Evolutionary conservation across 2,113 vertebrate species (phyloP), one percentile per base, ranked within the genome.

Genomic region (Scolopax mira): DNA sequence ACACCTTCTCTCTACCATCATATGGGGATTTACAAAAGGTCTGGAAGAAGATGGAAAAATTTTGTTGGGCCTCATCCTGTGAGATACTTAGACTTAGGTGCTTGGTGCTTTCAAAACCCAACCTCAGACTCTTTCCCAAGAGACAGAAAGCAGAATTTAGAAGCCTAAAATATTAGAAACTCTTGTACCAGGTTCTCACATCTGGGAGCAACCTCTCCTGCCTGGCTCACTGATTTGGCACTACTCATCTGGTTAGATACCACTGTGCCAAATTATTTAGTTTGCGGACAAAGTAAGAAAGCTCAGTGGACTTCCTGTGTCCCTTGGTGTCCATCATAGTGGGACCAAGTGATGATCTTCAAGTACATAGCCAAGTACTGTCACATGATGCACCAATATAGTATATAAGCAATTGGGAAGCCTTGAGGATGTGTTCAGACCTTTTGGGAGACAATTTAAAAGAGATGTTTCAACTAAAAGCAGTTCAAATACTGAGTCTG

Each of bases 361-460:
- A 65, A 57, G 55, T 1, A 80, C 39, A 57, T 49, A 42, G 75
- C 37, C 58, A 52, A 19, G 61, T 51, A 21, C 39, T 24, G 44
- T 28, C 31, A 73, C 0, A 0, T 46, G 46, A 42, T 19, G 8
- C 13, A 15, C 35, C 18, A 75, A 24, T 39, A 75, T 3, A n/a
- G 6, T 33, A 48, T 17, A 62, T 31, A 46, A 89, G 51, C 55
- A 79, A 70, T 28, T 22, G 8, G 4, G 31, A 87, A 62, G 12
- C 21, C 46, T 48, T 57, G 39, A 77, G 33, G n/a, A 88, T 55
- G 35, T 3, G 3, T 48, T 69, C 62, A 58, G 12, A 81, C 18
- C 13, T 58, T 69, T 67, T 22, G 7, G 18, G 16, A 87, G 48
- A 46, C 35, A 74, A 85, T 60, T 73, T 81, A 24, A 58, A 88